Evolutionary conservation across 2,797 vertebrate genomes (phyloP).

Genomic region (Mormyrus hasselquistii): DNA sequence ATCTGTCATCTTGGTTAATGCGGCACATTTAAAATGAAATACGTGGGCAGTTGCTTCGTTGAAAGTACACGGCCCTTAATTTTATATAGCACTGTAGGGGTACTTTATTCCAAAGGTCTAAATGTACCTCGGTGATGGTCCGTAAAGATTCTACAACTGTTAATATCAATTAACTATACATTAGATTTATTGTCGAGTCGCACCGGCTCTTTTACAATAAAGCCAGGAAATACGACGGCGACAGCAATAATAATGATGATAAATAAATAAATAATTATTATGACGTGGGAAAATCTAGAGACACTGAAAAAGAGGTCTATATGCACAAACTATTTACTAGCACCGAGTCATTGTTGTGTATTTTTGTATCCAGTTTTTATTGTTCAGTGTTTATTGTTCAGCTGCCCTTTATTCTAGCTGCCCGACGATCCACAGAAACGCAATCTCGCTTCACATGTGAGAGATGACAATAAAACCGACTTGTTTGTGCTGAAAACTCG

Average conservation of each 20-base stretch:
- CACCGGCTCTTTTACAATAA: neutral
- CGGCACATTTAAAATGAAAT: neutral
- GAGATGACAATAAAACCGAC: neutral
- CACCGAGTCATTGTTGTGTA: neutral
- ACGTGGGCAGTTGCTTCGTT: neutral
- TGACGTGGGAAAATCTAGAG: neutral
- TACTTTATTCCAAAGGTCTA: neutral
- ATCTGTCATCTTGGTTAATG: neutral
- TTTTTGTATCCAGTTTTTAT: neutral
- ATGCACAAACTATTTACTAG: neutral
- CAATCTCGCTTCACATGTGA: neutral
- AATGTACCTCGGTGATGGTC: neutral
- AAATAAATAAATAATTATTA: neutral
- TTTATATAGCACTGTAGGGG: neutral
- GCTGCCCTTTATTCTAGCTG: neutral
- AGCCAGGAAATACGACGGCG: neutral
- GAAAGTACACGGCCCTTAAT: neutral
- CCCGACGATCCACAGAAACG: neutral
- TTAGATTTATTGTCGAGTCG: neutral
- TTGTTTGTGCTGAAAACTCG: neutral
- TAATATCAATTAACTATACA: neutral
- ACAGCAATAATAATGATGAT: neutral
- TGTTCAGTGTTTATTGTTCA: neutral
- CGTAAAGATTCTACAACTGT: neutral
- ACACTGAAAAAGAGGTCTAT: neutral